These are phyloP conservation scores for Eristalinus aeneus DNA, from an alignment of 2,888 invertebrate genomes.

Conservation along the genomic window DNA sequence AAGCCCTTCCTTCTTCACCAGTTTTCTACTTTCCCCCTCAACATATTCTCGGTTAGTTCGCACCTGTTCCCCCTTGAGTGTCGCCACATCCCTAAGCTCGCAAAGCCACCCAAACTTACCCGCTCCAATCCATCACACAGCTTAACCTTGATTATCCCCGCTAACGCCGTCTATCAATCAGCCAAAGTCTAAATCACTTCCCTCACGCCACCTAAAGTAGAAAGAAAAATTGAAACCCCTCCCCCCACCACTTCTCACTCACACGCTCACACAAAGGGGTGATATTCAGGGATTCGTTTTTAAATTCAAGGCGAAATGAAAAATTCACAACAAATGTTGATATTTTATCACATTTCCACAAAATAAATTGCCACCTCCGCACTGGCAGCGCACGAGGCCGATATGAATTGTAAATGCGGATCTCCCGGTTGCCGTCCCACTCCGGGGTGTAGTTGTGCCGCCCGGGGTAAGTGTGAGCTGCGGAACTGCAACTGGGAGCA, in stretches of 20 bases:
- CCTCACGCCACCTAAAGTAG: neutral
- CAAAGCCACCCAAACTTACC: neutral
- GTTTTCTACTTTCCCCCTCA: neutral
- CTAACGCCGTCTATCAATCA: constrained; percentile 22
- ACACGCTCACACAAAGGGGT: neutral
- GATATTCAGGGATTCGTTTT: neutral
- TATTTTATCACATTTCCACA: constrained; percentile 44
- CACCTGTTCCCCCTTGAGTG: neutral
- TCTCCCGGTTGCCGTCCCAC: neutral
- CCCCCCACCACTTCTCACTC: neutral
- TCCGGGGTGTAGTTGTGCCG: constrained; percentile 29
- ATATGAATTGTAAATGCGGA: constrained; percentile 32
- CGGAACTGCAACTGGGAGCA: constrained; percentile 49
- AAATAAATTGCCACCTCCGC: constrained; percentile 43
- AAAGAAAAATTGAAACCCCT: neutral
- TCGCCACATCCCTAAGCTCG: neutral
- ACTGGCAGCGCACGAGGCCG: neutral
- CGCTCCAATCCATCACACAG: neutral
- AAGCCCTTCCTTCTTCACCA: neutral
- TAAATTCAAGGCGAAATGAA: neutral
- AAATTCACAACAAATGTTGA: constrained; percentile 43
- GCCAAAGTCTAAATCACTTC: neutral
- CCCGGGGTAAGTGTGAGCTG: constrained; percentile 7
- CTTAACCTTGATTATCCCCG: constrained; percentile 5
- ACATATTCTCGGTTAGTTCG: neutral